These are phyloP conservation scores for Tokudaia tokunoshimensis DNA, from an alignment of 2,797 vertebrate species.

Conservation along the genomic window DNA sequence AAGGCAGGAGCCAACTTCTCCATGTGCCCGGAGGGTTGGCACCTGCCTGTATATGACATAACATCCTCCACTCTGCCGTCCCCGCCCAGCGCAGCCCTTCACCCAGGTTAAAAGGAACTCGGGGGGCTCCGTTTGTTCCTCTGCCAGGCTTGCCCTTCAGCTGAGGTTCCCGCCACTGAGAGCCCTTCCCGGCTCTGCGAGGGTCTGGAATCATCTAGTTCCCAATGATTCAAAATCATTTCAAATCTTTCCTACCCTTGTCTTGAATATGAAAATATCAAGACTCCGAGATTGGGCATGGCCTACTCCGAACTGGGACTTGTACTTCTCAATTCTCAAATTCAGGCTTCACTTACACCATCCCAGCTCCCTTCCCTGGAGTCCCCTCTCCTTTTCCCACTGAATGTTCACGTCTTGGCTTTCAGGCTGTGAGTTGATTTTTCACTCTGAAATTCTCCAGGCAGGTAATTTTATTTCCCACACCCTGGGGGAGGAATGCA, in stretches of 20 bases:
- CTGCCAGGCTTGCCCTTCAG: not conserved
- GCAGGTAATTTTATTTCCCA: conserved; percentile 69
- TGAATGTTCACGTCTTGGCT: conserved; percentile 42
- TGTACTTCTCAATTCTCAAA: not conserved
- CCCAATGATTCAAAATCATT: not conserved
- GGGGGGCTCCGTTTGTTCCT: not conserved
- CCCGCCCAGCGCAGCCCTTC: not conserved
- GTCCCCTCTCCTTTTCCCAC: not conserved
- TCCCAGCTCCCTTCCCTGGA: not conserved
- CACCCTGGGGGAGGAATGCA: conserved; percentile 50
- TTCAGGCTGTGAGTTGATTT: conserved; percentile 72
- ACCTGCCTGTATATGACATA: conserved; percentile 54
- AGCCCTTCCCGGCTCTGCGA: not conserved
- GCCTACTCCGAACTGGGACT: not conserved
- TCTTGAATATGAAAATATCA: not conserved
- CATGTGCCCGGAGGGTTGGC: not conserved
- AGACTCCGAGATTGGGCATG: not conserved
- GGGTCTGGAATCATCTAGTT: conserved; percentile 31
- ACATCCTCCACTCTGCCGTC: not conserved
- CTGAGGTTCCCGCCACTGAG: not conserved
- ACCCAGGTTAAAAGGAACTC: not conserved
- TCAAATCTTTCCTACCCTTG: not conserved
- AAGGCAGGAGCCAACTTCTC: conserved; percentile 23
- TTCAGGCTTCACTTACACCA: accelerated
- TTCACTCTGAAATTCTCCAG: conserved; percentile 75